Evolutionary conservation across 2,888 invertebrate genomes (phyloP), one percentile per base, ranked within the genome.

Genomic region (Dicranocentrus wangi): DNA sequence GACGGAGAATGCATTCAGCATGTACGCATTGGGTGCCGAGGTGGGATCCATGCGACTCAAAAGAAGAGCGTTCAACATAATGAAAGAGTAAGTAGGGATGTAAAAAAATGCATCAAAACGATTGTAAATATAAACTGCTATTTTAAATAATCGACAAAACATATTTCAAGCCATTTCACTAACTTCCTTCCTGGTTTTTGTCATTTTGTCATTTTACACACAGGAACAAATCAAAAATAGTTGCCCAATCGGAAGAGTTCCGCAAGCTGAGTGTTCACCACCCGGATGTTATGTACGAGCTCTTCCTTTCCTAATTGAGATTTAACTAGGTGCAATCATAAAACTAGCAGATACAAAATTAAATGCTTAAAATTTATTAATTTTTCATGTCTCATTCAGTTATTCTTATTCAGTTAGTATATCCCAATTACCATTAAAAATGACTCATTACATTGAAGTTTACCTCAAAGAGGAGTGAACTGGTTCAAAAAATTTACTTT

Each of bases 271-370:
- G 82, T 27, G 82, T 79, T 63, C 77, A 76, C 42, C 78, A 83
- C 65, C 84, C 82, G 13, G 72, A 82, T 47, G 69, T 85, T 32
- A 85, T 85, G 84, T 85, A 80, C 66, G 85, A 85, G 53, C 71
- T 85, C 39, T 84, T 85, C 77, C 68, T 85, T 28, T 84, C 85
- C 28, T 76, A 65, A 81, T 23, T 42, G 47, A 43, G 17, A 39
- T 28, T 58, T 58, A 23, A 23, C 19, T 58, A 58, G 25, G 21
- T 32, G 25, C 58, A 58, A 23, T 19, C 5, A 19, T 23, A 58
- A 23, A 58, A 58, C 32, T 32, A 10, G 32, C 32, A 32, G 32
- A 32, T 7, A 58, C 3, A 7, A 15, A 58, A 58, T 15, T 53
- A 23, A 23, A 58, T 21, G 58, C 19, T 2, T 5, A 1, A 58